Conservation (phyloP, 2,888 invertebrate genomes). For the Patella pellucida region DNA sequence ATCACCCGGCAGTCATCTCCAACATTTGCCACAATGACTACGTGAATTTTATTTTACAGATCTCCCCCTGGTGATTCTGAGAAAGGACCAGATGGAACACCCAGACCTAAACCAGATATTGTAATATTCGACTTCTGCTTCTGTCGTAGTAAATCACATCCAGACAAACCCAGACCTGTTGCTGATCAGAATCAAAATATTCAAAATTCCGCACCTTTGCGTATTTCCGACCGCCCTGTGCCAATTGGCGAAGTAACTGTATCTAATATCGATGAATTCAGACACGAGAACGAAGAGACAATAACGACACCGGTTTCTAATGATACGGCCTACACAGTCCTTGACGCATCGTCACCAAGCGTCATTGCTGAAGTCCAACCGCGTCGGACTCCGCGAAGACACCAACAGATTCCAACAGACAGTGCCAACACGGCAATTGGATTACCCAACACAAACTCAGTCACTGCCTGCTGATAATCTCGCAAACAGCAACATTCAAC, state of each 20-base stretch:
- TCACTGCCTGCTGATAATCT: neutral
- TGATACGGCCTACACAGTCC: too few species aligned
- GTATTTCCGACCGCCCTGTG: neutral
- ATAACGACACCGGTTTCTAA: too few species aligned
- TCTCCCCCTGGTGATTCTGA: neutral
- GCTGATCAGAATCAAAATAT: slow-evolving; percentile 6
- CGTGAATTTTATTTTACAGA: neutral
- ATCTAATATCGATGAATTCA: neutral
- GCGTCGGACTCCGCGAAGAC: neutral
- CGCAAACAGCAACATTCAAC: too few species aligned
- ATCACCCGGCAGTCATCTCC: too few species aligned
- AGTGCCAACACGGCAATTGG: neutral
- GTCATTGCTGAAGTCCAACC: too few species aligned
- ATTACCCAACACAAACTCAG: neutral
- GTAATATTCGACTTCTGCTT: neutral
- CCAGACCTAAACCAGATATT: neutral
- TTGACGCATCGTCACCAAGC: too few species aligned
- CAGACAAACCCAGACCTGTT: neutral
- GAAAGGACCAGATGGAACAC: neutral
- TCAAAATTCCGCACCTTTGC: neutral
- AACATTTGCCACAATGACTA: too few species aligned
- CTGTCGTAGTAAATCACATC: neutral
- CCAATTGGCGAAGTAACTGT: neutral
- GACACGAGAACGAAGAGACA: neutral
- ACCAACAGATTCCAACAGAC: slow-evolving; percentile 14